phyloP scores from a whole-genome alignment of 2,113 vertebrate species.

The Philantomba maxwellii region DNA sequence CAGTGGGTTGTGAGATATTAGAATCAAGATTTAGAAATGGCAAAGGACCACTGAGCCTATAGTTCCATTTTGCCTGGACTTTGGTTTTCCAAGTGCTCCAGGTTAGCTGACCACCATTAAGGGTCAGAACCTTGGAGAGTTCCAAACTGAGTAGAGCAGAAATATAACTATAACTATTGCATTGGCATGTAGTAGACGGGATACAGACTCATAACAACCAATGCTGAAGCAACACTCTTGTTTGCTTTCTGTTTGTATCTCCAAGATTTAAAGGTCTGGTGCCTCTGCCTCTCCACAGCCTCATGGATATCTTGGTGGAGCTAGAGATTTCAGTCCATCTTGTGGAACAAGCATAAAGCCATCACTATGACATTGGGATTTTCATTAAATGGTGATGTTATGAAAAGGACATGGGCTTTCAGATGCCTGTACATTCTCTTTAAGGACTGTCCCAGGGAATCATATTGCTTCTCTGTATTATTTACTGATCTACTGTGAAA shows the following conservation, averaged over 20 bases:
- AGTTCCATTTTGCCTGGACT: not conserved
- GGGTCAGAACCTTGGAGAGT: conserved; percentile 70
- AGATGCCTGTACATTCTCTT: not conserved
- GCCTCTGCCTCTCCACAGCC: not conserved
- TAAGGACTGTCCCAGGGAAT: not conserved
- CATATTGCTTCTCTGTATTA: not conserved
- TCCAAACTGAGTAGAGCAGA: not conserved
- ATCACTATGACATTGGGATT: not conserved
- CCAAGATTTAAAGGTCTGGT: not conserved
- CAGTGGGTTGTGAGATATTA: not conserved
- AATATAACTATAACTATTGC: not conserved
- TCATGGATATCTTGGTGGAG: not conserved
- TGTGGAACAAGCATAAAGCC: not conserved
- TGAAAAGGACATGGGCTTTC: not conserved
- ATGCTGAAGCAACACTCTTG: not conserved
- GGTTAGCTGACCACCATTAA: not conserved
- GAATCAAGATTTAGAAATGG: not conserved
- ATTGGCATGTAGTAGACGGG: not conserved
- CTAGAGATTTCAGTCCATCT: not conserved
- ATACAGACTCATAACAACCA: not conserved
- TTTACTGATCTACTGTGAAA: not conserved
- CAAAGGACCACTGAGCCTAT: not conserved
- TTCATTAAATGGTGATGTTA: not conserved
- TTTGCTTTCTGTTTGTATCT: not conserved
- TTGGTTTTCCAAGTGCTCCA: not conserved